Conservation (phyloP, 1,140 invertebrate species). For the Pseudoatta argentina region DNA sequence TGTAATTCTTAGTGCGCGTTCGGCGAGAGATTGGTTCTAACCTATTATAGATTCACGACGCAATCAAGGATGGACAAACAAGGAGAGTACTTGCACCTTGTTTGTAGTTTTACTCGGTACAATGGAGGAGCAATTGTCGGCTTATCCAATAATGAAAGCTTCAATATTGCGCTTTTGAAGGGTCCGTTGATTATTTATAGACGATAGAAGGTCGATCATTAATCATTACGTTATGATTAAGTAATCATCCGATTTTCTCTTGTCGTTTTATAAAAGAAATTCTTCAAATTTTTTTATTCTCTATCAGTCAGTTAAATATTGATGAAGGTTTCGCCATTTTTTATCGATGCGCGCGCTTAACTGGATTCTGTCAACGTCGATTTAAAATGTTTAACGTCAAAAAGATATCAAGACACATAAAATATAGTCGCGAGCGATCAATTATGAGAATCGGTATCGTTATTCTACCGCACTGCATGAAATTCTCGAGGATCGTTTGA, state of each 20-base stretch:
- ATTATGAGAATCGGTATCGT: constrained; percentile 1
- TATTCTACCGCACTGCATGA: background rate
- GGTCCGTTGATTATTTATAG: constrained; percentile 4
- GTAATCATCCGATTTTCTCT: background rate
- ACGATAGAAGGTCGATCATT: background rate
- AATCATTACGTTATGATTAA: background rate
- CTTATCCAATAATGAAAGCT: constrained; percentile 36
- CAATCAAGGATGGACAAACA: constrained; percentile 60
- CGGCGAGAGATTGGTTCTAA: constrained; percentile 27
- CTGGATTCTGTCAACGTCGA: background rate
- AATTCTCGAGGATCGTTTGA: constrained; percentile 13
- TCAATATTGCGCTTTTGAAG: constrained; percentile 9
- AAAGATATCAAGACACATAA: background rate
- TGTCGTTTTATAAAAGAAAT: background rate
- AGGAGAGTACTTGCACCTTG: background rate
- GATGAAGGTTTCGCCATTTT: background rate
- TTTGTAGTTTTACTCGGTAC: constrained; percentile 51
- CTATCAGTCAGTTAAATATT: background rate
- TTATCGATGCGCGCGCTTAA: background rate
- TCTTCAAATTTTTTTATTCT: background rate
- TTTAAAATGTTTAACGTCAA: background rate
- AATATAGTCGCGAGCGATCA: background rate
- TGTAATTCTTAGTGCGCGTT: constrained; percentile 50
- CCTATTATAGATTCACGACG: constrained; percentile 57
- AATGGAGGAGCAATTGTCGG: constrained; percentile 34